Percentiles rank a stretch among this genome's conserved stretches.
Conservation (phyloP, 2,888 invertebrate species). For the Clepsis dumicolana region DNA sequence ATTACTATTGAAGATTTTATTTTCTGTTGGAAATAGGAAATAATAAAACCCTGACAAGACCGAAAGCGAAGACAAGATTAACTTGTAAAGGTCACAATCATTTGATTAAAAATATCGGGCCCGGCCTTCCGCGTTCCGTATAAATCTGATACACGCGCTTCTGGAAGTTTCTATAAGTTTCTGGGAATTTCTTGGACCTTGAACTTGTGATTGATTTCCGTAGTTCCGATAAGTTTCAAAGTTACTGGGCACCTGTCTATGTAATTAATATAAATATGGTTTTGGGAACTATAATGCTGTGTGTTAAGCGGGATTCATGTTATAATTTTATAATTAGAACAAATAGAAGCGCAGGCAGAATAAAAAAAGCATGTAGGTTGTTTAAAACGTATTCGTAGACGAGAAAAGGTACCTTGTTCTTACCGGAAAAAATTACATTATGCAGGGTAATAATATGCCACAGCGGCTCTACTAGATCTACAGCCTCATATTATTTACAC, state of each 20-base stretch:
- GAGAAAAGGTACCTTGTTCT: too few species aligned
- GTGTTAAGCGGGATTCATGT: neutral
- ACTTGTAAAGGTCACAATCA: neutral
- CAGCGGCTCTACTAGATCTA: too few species aligned
- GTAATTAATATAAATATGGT: constrained; percentile 13
- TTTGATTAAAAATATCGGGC: neutral
- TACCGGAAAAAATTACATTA: too few species aligned
- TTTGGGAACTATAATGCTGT: neutral
- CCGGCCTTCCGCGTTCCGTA: neutral
- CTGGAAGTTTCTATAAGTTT: neutral
- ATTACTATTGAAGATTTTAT: neutral
- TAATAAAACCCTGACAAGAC: neutral
- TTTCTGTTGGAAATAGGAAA: neutral
- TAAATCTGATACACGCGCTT: neutral
- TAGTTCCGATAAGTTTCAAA: constrained; percentile 16
- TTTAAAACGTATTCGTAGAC: too few species aligned
- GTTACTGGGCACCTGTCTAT: constrained; percentile 6
- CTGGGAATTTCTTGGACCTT: constrained; percentile 26
- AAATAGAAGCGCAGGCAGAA: neutral
- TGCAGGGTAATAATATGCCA: too few species aligned
- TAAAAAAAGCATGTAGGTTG: neutral
- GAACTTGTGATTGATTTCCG: constrained; percentile 23
- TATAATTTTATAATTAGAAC: neutral
- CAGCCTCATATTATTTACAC: too few species aligned
- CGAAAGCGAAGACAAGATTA: neutral